Evolutionary conservation across 35 echinoderm and acorn worm species (phyloP).

Genomic region (Heliocidaris tuberculata): DNA sequence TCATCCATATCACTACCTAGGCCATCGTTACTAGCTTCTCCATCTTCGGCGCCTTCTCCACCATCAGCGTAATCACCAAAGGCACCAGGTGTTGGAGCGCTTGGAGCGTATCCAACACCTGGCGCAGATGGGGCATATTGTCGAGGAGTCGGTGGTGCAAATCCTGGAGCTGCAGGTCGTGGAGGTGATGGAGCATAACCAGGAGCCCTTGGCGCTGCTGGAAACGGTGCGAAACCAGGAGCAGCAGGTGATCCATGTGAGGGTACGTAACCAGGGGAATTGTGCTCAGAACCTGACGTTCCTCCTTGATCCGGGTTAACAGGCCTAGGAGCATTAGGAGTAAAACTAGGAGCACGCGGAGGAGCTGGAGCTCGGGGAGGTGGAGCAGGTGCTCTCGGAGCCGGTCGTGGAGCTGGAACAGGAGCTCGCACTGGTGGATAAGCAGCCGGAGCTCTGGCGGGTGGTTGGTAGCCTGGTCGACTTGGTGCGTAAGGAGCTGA

Average conservation of each 20-base stretch:
- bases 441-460: not conserved
- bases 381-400: not conserved
- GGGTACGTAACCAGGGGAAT: not conserved
- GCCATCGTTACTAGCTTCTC: not conserved
- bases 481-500: not conserved
- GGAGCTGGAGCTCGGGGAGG: not conserved
- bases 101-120: slow-evolving; percentile 7
- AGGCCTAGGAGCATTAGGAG: not conserved
- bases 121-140: not conserved
- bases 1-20: not conserved
- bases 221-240: not conserved
- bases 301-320: not conserved
- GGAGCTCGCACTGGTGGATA: not conserved
- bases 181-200: not conserved
- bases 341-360: not conserved
- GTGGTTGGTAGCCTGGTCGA: not conserved
- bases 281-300: not conserved
- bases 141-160: not conserved
- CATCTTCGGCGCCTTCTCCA: not conserved
- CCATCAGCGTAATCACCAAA: not conserved
- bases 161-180: not conserved
- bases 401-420: not conserved
- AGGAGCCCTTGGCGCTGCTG: not conserved
- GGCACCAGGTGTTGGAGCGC: not conserved
- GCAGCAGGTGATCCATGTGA: not conserved